Evolutionary conservation across 2,888 invertebrate species (phyloP), one percentile per base, ranked within the genome.

Genomic region (Rhogogaster chlorosoma): DNA sequence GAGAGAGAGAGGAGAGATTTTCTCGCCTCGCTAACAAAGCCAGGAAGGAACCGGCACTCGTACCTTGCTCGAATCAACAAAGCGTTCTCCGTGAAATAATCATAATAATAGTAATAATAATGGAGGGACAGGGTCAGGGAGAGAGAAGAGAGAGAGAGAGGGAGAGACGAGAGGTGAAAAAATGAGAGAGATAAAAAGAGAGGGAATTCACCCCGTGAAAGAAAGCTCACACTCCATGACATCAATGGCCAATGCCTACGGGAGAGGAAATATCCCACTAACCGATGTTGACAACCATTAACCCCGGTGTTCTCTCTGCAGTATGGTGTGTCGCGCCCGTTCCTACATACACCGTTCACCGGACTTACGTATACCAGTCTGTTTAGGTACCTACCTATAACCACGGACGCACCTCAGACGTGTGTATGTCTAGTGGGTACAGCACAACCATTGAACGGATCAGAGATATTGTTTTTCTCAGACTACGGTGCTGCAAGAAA

Each of bases 1-100:
- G 85, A 61, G 64, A 73, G 85, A 87, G 84, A 86, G 84, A 83
- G 38, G 77, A 73, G 73, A 71, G 92, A 91, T 91, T 93, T 92
- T 93, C 93, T 92, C 93, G 92, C 93, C 93, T 92, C 90, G 90
- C 90, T 89, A 92, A 92, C 93, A 93, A 93, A 92, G 93, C 92
- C 92, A 91, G 91, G 67, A 83, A 83, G 91, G 90, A 91, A 92
- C 89, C 90, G 90, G 90, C 89, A 61, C 57, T 36, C 61, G 36
- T 57, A 57, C 38, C 29, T 77, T 80, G 61, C 83, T 18, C 67
- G 45, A 49, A 83, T 89, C 90, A 89, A 91, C 91, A 91, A 91
- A 91, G 91, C 87, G 86, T 87, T 87, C 80, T 61, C 88, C 88
- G 88, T 89, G 88, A 88, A 90, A 90, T 89, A 90, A 90, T 61